Evolutionary conservation across 2,113 vertebrate species (phyloP).

Genomic region (Pangasianodon gigas): DNA sequence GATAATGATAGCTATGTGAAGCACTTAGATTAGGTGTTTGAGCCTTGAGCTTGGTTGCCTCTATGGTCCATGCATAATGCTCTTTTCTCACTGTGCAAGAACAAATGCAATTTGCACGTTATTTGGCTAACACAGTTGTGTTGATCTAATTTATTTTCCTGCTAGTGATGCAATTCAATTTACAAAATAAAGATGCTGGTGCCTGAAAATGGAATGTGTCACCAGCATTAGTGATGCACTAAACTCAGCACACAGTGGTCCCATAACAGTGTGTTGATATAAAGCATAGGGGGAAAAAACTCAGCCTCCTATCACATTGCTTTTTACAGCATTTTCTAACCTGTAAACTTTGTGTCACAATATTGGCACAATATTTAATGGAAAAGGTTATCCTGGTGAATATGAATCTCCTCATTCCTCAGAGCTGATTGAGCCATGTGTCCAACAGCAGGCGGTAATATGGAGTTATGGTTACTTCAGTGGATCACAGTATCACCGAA

Average conservation of each 20-base stretch:
- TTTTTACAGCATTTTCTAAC: background rate
- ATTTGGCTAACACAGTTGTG: constrained; percentile 43
- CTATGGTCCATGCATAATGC: background rate
- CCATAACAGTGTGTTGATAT: constrained; percentile 30
- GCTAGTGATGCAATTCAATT: constrained; percentile 44
- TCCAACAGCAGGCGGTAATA: background rate
- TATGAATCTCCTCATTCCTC: constrained; percentile 9
- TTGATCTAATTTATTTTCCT: constrained; percentile 42
- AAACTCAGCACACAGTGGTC: constrained; percentile 37
- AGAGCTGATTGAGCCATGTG: background rate
- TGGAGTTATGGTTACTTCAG: background rate
- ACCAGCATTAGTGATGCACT: constrained; percentile 30
- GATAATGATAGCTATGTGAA: background rate
- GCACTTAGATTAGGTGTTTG: background rate
- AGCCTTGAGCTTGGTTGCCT: constrained; percentile 3
- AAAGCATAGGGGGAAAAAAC: background rate
- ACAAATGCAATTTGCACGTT: constrained; percentile 53
- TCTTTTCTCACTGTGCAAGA: background rate
- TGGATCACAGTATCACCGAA: background rate
- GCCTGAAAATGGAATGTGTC: constrained; percentile 45
- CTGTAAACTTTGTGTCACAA: background rate
- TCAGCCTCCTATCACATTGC: constrained; percentile 16
- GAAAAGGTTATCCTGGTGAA: constrained; percentile 25
- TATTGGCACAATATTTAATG: constrained; percentile 39
- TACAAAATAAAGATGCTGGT: constrained; percentile 45